These are phyloP conservation scores for Archips xylosteana DNA, from an alignment of 2,888 invertebrate species.

Conservation along the genomic window DNA sequence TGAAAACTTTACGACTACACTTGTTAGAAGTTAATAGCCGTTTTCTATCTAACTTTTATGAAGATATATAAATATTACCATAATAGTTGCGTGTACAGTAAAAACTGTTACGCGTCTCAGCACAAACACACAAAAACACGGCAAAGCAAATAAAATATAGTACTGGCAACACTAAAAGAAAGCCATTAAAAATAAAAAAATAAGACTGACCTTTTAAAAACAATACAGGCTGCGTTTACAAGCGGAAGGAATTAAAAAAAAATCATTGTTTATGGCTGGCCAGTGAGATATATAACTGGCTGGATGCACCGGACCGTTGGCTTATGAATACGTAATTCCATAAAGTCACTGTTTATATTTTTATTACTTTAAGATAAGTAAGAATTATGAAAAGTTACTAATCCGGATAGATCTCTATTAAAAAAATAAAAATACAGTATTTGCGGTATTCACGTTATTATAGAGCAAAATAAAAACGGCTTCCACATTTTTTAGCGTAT, in stretches of 20 bases:
- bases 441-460: not conserved
- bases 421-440: not conserved
- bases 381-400: slow-evolving; percentile 1
- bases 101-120: slow-evolving; percentile 33
- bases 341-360: slow-evolving; percentile 20
- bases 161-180: slow-evolving; percentile 27
- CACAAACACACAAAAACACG: slow-evolving; percentile 26
- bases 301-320: slow-evolving; percentile 25
- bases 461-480: no score
- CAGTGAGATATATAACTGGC: slow-evolving; percentile 32
- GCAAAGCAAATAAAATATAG: slow-evolving; percentile 38
- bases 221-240: slow-evolving; percentile 21
- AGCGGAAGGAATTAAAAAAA: slow-evolving; percentile 38
- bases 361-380: slow-evolving; percentile 29
- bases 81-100: slow-evolving; percentile 27
- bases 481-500: no score
- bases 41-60: slow-evolving; percentile 27
- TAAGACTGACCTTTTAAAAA: slow-evolving; percentile 34
- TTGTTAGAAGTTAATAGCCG: slow-evolving; percentile 15
- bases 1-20: slow-evolving; percentile 28
- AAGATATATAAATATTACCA: slow-evolving; percentile 31
- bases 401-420: not conserved
- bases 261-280: slow-evolving; percentile 37
- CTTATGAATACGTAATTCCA: slow-evolving; percentile 36
- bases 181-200: slow-evolving; percentile 31